Evolutionary conservation across 1,140 invertebrate genomes (phyloP).

Genomic region (Papilio helenus): DNA sequence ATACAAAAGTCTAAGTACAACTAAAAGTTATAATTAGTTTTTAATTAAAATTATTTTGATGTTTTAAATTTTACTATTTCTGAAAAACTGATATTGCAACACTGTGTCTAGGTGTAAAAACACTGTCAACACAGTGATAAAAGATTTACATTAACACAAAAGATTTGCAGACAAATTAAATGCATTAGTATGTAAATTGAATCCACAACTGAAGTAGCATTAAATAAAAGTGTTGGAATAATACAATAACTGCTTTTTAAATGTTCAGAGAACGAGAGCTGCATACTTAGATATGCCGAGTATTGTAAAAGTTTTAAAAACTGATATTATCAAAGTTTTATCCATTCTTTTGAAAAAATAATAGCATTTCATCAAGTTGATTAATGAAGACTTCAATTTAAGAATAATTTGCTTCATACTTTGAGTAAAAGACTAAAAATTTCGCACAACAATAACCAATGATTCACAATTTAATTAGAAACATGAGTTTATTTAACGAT

Average conservation of each 20-base stretch:
- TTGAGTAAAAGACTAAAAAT: not conserved
- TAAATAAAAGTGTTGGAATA: constrained; percentile 29
- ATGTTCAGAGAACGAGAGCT: constrained; percentile 17
- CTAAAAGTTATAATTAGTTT: no score
- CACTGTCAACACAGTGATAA: not conserved
- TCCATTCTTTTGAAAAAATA: not conserved
- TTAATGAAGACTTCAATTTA: not conserved
- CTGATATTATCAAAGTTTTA: not conserved
- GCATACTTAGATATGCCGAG: constrained; percentile 24
- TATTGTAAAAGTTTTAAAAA: not conserved
- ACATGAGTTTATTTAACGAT: not conserved
- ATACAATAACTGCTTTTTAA: constrained; percentile 31
- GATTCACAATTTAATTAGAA: no score
- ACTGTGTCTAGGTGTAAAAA: no score
- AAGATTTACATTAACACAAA: constrained; percentile 1
- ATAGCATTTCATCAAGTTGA: not conserved
- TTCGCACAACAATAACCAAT: no score
- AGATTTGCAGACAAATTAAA: constrained; percentile 24
- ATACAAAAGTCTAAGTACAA: no score
- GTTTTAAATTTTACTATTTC: no score
- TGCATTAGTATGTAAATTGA: constrained; percentile 35
- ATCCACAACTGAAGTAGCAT: constrained; percentile 25
- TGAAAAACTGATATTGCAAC: not conserved
- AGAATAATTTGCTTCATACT: not conserved
- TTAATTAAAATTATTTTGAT: no score